Percentiles rank a stretch among this genome's conserved stretches.
phyloP scores from a whole-genome alignment of 2,797 vertebrate species.

The Fistularia tabacaria region DNA sequence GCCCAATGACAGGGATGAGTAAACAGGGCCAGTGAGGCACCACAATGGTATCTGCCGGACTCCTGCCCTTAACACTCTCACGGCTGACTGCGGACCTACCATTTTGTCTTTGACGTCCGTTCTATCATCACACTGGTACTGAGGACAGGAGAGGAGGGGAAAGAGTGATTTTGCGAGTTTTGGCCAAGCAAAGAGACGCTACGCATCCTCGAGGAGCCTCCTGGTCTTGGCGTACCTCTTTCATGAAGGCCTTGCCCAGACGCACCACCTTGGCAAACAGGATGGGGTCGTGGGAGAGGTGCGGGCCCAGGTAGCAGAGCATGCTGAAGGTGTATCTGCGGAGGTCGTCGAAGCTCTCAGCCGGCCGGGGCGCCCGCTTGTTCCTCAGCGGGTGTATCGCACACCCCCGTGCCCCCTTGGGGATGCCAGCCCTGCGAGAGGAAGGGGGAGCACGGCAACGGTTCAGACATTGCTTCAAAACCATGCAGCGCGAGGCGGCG shows the following conservation, averaged over 20 bases:
- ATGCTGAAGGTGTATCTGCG: constrained; percentile 91
- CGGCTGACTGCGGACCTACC: constrained; percentile 71
- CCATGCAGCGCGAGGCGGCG: too few species aligned
- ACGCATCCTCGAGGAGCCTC: too few species aligned
- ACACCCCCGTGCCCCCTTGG: constrained; percentile 91
- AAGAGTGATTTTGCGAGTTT: background rate
- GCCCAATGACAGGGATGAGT: too few species aligned
- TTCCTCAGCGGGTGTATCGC: constrained; percentile 78
- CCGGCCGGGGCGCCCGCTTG: constrained; percentile 83
- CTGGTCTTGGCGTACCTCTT: constrained; percentile 83
- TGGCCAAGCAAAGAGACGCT: constrained; percentile 1
- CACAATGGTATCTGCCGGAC: too few species aligned
- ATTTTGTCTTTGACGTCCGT: constrained; percentile 89
- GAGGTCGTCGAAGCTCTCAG: constrained; percentile 90
- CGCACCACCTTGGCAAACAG: constrained; percentile 95
- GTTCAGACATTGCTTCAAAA: too few species aligned
- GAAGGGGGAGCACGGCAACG: constrained; percentile 5
- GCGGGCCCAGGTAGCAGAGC: constrained; percentile 95
- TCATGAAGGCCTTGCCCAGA: constrained; percentile 97
- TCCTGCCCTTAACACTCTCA: background rate
- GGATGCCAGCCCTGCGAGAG: constrained; percentile 84
- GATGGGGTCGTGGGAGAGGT: constrained; percentile 93
- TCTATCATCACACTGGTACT: constrained; percentile 86
- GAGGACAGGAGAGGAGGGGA: constrained; percentile 39
- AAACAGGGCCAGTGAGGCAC: too few species aligned